Conservation (phyloP, 2,888 invertebrate species). For the Philopedon plagiatum region DNA sequence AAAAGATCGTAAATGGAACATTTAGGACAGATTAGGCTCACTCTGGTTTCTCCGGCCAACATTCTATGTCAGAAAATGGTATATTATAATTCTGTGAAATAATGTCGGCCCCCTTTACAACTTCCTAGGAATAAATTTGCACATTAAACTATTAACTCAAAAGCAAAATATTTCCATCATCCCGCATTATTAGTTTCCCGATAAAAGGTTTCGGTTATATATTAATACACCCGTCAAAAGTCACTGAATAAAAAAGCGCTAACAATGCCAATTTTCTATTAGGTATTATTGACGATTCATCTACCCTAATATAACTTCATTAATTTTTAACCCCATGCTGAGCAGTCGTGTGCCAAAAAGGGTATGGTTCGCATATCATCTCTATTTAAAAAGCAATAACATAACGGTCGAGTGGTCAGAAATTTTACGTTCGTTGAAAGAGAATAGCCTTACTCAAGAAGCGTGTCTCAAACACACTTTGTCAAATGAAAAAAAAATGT, state of each 20-base stretch:
- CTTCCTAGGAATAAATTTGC: background rate
- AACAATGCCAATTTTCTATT: constrained; percentile 40
- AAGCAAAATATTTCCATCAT: background rate
- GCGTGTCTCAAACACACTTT: too few species aligned
- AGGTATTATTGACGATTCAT: constrained; percentile 39
- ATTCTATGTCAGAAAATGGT: too few species aligned
- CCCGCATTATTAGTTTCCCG: background rate
- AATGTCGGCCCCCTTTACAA: background rate
- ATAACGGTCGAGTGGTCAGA: background rate
- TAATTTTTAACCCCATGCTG: constrained; percentile 44
- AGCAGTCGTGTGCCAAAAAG: constrained; percentile 31
- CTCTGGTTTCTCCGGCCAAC: background rate
- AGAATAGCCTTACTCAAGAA: too few species aligned
- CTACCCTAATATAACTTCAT: constrained; percentile 35
- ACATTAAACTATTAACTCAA: background rate
- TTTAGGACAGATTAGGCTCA: background rate
- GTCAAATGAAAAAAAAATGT: too few species aligned
- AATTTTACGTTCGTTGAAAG: too few species aligned
- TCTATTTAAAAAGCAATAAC: background rate
- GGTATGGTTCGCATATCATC: constrained; percentile 1
- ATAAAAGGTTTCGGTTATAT: background rate
- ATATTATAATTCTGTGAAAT: background rate
- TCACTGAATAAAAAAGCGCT: constrained; percentile 31
- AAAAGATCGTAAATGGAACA: too few species aligned
- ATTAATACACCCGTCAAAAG: constrained; percentile 31